Evolutionary conservation across 2,797 vertebrate genomes (phyloP).

Genomic region (Lithobates pipiens): DNA sequence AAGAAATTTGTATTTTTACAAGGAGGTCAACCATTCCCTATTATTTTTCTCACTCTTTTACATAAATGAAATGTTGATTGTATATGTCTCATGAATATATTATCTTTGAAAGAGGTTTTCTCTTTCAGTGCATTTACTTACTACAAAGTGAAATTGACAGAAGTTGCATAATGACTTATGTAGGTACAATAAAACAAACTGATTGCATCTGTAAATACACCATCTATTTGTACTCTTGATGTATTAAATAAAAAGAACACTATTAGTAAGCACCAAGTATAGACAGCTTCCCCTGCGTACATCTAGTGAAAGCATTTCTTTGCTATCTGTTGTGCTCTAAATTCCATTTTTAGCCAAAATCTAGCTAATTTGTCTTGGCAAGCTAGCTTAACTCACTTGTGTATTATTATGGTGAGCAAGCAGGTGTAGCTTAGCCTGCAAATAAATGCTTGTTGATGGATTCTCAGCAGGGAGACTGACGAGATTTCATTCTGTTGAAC

Average conservation of each 20-base stretch:
- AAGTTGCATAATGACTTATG: slow-evolving; percentile 9
- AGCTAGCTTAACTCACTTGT: slow-evolving; percentile 75
- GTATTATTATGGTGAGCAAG: slow-evolving; percentile 77
- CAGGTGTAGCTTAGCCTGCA: slow-evolving; percentile 78
- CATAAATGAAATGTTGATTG: no score
- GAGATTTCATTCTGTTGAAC: slow-evolving; percentile 79
- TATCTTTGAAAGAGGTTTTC: neutral
- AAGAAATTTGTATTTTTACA: no score
- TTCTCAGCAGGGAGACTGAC: slow-evolving; percentile 80
- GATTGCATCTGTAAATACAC: slow-evolving; percentile 15
- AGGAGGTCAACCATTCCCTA: no score
- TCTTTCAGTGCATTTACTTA: neutral
- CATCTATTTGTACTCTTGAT: slow-evolving; percentile 14
- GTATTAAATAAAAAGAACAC: slow-evolving; percentile 20
- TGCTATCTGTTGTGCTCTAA: slow-evolving; percentile 62
- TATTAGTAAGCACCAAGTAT: slow-evolving; percentile 29
- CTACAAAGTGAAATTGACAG: slow-evolving; percentile 18
- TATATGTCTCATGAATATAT: no score
- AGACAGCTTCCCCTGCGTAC: slow-evolving; percentile 27
- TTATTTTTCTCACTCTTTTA: no score
- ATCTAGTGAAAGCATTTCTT: slow-evolving; percentile 59
- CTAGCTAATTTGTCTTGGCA: slow-evolving; percentile 78
- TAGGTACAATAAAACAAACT: slow-evolving; percentile 12
- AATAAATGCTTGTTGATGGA: slow-evolving; percentile 81
- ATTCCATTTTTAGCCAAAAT: slow-evolving; percentile 72